A percentile compares a stretch with the other conserved stretches of the same genome.
phyloP scores from a whole-genome alignment of 2,797 vertebrate genomes.

The Amblyraja radiata region DNA sequence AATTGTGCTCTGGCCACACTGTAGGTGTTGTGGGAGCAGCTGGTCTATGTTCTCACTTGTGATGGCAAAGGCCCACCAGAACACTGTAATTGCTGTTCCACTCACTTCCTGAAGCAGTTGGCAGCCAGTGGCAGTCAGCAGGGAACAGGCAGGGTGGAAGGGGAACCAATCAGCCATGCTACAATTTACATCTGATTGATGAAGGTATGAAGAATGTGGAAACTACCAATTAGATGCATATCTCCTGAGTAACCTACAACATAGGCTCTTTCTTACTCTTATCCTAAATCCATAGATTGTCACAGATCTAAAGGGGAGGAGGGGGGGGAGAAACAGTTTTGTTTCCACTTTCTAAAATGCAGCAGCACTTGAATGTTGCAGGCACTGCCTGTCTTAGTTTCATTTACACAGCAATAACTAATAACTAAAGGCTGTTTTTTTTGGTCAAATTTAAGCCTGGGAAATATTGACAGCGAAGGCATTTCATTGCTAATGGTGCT shows the following conservation, averaged over 20 bases:
- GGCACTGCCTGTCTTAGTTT: slow-evolving; percentile 4
- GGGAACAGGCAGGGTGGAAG: slow-evolving; percentile 46
- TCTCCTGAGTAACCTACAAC: slow-evolving; percentile 36
- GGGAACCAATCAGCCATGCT: slow-evolving; percentile 46
- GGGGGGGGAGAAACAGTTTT: not conserved
- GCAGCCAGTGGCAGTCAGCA: slow-evolving; percentile 48
- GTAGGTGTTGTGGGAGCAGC: slow-evolving; percentile 46
- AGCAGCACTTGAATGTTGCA: slow-evolving; percentile 20
- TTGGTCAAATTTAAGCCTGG: not conserved
- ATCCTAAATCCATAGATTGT: slow-evolving; percentile 17
- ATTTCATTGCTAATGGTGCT: slow-evolving; percentile 1
- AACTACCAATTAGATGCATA: slow-evolving; percentile 43
- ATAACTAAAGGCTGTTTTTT: not conserved
- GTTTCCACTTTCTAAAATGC: slow-evolving; percentile 17
- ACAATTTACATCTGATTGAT: slow-evolving; percentile 52
- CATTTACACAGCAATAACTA: slow-evolving; percentile 10
- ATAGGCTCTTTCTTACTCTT: slow-evolving; percentile 35
- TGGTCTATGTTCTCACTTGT: slow-evolving; percentile 44
- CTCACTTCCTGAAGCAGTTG: slow-evolving; percentile 50
- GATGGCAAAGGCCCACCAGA: slow-evolving; percentile 43
- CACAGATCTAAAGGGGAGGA: not conserved
- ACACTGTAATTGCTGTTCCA: slow-evolving; percentile 43
- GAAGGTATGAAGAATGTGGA: slow-evolving; percentile 42
- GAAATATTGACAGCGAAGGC: slow-evolving; percentile 26
- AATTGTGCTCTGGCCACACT: slow-evolving; percentile 41